Percentiles rank a stretch among this genome's conserved stretches.
Evolutionary conservation across 1,140 invertebrate species (phyloP).

Genomic region (Megalonaias nervosa): DNA sequence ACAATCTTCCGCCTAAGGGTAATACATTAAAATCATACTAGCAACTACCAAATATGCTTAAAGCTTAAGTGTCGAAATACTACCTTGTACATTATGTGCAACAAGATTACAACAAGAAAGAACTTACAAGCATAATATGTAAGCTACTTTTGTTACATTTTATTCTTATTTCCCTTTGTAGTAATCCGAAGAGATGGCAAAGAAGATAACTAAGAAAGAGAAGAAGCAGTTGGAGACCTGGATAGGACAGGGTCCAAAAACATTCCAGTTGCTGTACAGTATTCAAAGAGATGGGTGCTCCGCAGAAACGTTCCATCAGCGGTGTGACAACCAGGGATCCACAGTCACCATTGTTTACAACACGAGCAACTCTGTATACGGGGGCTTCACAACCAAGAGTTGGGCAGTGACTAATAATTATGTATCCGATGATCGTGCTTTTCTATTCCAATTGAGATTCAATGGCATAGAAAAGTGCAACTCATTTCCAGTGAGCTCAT

Average conservation of each 20-base stretch:
- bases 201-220: not conserved
- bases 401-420: constrained; percentile 12
- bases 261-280: constrained; percentile 31
- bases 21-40: no score
- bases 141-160: no score
- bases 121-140: no score
- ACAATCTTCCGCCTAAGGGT: no score
- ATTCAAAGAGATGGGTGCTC: constrained; percentile 25
- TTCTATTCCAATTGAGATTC: constrained; percentile 27
- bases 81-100: no score
- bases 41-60: no score
- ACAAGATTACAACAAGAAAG: no score
- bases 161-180: no score
- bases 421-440: constrained; percentile 25
- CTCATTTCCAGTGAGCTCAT: constrained; percentile 9
- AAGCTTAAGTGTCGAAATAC: no score
- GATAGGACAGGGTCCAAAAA: constrained; percentile 7
- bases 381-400: constrained; percentile 24
- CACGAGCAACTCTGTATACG: constrained; percentile 29
- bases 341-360: constrained; percentile 36
- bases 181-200: no score
- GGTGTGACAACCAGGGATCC: constrained; percentile 30
- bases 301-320: constrained; percentile 22
- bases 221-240: constrained; percentile 10
- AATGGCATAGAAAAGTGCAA: not conserved